Conservation (phyloP, 2,888 invertebrate genomes). For the Dryococelus australis region DNA sequence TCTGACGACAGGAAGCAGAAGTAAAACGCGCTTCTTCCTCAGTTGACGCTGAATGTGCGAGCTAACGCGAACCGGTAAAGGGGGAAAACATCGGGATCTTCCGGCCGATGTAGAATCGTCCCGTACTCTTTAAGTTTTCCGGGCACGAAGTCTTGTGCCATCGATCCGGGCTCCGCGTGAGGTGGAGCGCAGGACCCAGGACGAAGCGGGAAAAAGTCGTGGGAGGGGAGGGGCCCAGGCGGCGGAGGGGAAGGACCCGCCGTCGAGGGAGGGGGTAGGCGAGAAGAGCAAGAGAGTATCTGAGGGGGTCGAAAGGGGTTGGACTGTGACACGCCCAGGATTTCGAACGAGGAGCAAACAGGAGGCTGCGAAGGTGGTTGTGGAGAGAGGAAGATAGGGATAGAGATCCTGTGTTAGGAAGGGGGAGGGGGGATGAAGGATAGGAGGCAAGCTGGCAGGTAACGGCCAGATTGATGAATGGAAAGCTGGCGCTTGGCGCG, state of each 20-base stretch:
- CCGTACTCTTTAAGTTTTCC: constrained; percentile 38
- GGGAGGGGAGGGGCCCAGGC: not conserved
- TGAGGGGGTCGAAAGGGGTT: not conserved
- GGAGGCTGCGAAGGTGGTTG: not conserved
- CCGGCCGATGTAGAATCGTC: not conserved
- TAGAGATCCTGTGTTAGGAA: not conserved
- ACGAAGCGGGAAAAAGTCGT: not conserved
- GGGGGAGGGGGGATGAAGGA: not conserved
- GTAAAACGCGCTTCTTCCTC: too few relatives aligned
- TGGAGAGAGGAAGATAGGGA: not conserved
- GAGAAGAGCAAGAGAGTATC: not conserved
- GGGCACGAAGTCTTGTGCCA: constrained; percentile 35
- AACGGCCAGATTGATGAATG: constrained; percentile 23
- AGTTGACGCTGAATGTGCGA: too few relatives aligned
- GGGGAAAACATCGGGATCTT: too few relatives aligned
- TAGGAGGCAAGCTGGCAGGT: constrained; percentile 18
- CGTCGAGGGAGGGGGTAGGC: not conserved
- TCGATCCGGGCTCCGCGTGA: constrained; percentile 31
- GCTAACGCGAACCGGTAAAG: too few relatives aligned
- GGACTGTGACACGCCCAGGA: constrained; percentile 30
- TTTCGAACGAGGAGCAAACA: not conserved
- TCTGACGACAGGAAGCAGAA: too few relatives aligned
- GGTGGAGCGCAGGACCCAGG: not conserved
- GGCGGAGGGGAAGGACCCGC: not conserved
- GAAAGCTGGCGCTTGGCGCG: not conserved